Evolutionary conservation across 2,797 vertebrate genomes (phyloP), one percentile per base, ranked within the genome.

Genomic region (Morus bassanus): DNA sequence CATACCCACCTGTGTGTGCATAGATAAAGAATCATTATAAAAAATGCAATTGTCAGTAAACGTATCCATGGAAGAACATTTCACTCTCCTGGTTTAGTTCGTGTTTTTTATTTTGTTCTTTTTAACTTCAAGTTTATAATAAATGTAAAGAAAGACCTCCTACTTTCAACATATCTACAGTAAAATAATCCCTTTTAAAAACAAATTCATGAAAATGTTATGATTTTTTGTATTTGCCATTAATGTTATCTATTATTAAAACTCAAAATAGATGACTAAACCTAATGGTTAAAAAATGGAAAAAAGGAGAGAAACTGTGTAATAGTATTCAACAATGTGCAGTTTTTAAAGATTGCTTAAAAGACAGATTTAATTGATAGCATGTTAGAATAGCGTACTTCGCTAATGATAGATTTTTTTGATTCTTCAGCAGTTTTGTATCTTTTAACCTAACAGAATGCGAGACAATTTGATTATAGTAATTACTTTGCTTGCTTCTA

Each of bases 381-480:
- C 10, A 7, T 50, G 19, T 35, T 89, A 82, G 33, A 82, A 78
- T 77, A 86, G 1, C 24, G 4, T 53, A 18, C 33, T 73, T 96
- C 11, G 7, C 10, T 86, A 81, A 63, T 25, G 39, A 51, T 22
- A 59, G 27, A 6, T n/a, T 39, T 51, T 85, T 63, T 46, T 83
- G 4, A 13, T 67, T 78, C 41, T 61, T 74, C 35, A 65, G 25
- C 21, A 53, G 11, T 87, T 85, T 92, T 80, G 18, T 69, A 17
- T 74, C 33, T 74, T 77, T 82, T 78, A 83, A 50, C 75, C 39
- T 54, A 61, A 54, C 53, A 90, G 25, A 86, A 85, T 53, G 18
- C 57, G 95, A 93, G 60, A 57, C 22, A 78, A 78, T 97, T 95
- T 96, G 69, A 84, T 97, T 96, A 82, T 67, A 94, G 17, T 96